A percentile compares a stretch with the other conserved stretches of the same genome.
Evolutionary conservation across 2,113 vertebrate genomes (phyloP).

Genomic region (Chinchilla lanigera): DNA sequence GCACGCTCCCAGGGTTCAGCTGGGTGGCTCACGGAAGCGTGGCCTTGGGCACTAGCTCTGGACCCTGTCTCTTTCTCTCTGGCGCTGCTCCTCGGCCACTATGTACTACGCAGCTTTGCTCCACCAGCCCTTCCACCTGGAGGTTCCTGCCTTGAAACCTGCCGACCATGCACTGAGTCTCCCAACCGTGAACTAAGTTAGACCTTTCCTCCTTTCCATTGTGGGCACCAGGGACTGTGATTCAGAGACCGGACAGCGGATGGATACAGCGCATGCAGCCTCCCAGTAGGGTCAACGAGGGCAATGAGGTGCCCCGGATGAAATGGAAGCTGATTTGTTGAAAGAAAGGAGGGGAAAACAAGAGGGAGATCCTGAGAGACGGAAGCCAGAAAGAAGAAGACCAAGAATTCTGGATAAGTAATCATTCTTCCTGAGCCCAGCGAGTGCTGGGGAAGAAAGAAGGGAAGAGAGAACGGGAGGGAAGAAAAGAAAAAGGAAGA

Average conservation of each 20-base stretch:
- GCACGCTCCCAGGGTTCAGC: not conserved
- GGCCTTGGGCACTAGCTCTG: not conserved
- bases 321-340: not conserved
- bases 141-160: not conserved
- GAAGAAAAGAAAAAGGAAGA: too few relatives aligned
- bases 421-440: not conserved
- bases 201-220: not conserved
- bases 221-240: not conserved
- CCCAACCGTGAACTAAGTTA: not conserved
- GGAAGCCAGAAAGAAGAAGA: not conserved
- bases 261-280: too few relatives aligned
- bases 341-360: not conserved
- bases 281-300: accelerated
- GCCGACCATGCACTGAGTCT: not conserved
- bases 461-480: too few relatives aligned
- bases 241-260: not conserved
- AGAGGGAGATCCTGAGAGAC: not conserved
- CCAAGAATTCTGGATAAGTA: not conserved
- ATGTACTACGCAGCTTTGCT: not conserved
- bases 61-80: not conserved
- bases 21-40: not conserved
- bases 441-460: not conserved
- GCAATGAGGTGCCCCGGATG: not conserved
- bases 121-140: not conserved
- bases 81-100: not conserved